Percentiles rank a stretch among this genome's conserved stretches.
Evolutionary conservation across 2,113 vertebrate genomes (phyloP).

Genomic region (Mixornis gularis): DNA sequence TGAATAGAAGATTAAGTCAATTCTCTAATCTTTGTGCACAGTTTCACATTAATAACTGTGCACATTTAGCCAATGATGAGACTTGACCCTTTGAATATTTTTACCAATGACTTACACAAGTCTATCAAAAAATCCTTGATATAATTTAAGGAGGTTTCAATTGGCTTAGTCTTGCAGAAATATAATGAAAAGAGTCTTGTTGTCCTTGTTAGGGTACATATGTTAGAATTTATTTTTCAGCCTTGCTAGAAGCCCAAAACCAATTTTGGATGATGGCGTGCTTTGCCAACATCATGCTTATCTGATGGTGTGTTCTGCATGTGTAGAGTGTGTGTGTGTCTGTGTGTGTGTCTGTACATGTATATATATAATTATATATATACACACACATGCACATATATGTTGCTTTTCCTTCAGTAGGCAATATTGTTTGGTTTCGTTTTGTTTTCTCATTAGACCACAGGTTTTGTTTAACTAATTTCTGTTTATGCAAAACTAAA

Average conservation of each 20-base stretch:
- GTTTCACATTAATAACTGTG: not conserved
- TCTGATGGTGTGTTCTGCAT: slow-evolving; percentile 5
- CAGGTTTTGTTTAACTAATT: slow-evolving; percentile 67
- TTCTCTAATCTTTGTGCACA: not conserved
- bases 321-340: not conserved
- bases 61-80: not conserved
- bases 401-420: slow-evolving; percentile 69
- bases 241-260: not conserved
- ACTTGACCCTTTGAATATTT: not conserved
- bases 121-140: not conserved
- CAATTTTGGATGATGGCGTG: slow-evolving; percentile 20
- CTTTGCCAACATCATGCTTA: slow-evolving; percentile 25
- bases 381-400: slow-evolving; percentile 28
- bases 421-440: slow-evolving; percentile 60
- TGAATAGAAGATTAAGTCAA: not conserved
- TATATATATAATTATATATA: slow-evolving; percentile 31
- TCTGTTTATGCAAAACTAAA: slow-evolving; percentile 70
- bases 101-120: not conserved
- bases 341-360: not conserved
- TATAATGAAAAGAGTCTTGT: not conserved
- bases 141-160: not conserved
- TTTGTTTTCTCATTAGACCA: slow-evolving; percentile 60
- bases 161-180: not conserved
- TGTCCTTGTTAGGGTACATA: not conserved
- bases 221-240: not conserved